Conservation (phyloP, 2,888 invertebrate species). For the Drosophila histrio region DNA sequence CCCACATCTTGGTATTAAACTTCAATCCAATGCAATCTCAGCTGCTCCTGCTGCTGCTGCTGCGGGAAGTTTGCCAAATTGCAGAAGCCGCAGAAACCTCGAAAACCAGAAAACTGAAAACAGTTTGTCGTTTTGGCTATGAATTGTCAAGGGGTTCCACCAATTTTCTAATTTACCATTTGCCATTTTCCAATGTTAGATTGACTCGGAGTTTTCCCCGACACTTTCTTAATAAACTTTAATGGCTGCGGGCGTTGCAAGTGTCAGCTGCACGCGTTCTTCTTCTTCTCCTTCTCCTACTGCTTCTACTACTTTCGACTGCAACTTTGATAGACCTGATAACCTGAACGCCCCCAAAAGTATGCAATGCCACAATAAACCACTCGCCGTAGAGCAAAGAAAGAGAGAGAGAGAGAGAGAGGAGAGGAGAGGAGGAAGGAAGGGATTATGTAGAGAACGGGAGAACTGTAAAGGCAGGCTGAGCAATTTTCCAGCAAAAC, state of each 20-base stretch:
- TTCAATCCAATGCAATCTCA: slow-evolving; percentile 38
- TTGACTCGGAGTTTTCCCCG: slow-evolving; percentile 49
- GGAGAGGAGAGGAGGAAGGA: background rate
- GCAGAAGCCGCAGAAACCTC: slow-evolving; percentile 49
- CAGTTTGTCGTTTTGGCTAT: slow-evolving; percentile 41
- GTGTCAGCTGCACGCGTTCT: slow-evolving; percentile 40
- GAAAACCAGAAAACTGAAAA: slow-evolving; percentile 22
- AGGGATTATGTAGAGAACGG: too few relatives aligned
- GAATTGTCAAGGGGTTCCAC: slow-evolving; percentile 39
- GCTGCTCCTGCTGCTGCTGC: slow-evolving; percentile 8
- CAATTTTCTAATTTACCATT: slow-evolving; percentile 13
- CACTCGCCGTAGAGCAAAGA: background rate
- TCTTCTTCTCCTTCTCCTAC: background rate
- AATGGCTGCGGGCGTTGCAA: slow-evolving; percentile 71
- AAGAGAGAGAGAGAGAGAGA: background rate
- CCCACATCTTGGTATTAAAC: background rate
- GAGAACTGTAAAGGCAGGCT: slow-evolving; percentile 39
- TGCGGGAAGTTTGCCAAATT: slow-evolving; percentile 41
- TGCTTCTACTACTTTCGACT: slow-evolving; percentile 23
- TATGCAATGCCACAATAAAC: slow-evolving; percentile 54
- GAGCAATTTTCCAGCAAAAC: slow-evolving; percentile 32
- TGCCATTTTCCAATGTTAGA: slow-evolving; percentile 21
- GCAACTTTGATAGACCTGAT: slow-evolving; percentile 72
- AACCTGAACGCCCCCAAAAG: slow-evolving; percentile 54
- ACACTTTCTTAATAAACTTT: slow-evolving; percentile 75